These are phyloP conservation scores for Neodiprion fabricii DNA, from an alignment of 1,140 invertebrate species.

Conservation along the genomic window DNA sequence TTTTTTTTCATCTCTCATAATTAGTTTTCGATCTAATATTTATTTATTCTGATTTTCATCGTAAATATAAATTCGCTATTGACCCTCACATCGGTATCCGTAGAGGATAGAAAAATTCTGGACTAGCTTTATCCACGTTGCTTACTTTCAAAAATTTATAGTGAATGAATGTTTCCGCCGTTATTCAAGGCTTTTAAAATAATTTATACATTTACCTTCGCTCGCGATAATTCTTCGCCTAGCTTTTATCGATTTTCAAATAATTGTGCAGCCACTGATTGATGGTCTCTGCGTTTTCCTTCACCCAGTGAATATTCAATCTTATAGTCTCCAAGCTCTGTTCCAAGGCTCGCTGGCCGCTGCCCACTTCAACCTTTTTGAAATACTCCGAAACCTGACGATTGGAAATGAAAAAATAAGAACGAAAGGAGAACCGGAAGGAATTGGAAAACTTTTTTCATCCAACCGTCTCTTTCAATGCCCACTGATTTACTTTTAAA, in stretches of 20 bases:
- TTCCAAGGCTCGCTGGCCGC: constrained; percentile 70
- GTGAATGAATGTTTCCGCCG: neutral
- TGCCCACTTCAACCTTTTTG: constrained; percentile 71
- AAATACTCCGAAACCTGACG: constrained; percentile 73
- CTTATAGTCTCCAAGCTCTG: constrained; percentile 80
- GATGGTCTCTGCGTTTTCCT: constrained; percentile 68
- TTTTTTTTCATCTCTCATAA: constrained; percentile 18
- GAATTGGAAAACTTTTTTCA: constrained; percentile 18
- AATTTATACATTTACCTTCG: neutral
- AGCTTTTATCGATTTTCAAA: constrained; percentile 34
- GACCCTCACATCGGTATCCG: no score
- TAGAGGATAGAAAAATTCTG: no score
- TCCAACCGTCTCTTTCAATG: constrained; percentile 1
- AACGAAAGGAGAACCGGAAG: neutral
- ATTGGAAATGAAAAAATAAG: constrained; percentile 24
- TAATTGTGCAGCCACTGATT: constrained; percentile 67
- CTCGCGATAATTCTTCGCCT: neutral
- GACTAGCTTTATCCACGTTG: no score
- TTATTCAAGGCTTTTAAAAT: neutral
- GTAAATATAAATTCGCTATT: no score
- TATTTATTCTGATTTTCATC: constrained; percentile 15
- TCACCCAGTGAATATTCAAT: constrained; percentile 80
- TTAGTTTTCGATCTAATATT: neutral
- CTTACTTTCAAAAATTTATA: no score
- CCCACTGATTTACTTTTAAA: neutral